These are phyloP conservation scores for Erethizon dorsatum DNA, from an alignment of 2,797 vertebrate genomes.

Conservation along the genomic window DNA sequence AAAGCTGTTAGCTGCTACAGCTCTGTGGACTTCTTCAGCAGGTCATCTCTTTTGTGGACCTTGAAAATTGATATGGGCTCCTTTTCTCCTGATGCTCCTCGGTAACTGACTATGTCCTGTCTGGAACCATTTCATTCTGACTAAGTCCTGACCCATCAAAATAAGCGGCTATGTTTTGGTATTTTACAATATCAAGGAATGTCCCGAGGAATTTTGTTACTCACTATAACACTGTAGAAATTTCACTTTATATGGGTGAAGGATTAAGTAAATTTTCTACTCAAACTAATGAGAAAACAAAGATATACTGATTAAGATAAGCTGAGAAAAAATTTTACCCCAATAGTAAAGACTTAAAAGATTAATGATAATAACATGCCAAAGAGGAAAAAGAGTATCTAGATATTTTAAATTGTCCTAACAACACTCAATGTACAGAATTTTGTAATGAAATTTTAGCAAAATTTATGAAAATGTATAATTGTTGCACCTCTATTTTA, in stretches of 20 bases:
- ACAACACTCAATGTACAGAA: background rate
- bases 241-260: background rate
- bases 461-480: background rate
- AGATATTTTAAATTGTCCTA: background rate
- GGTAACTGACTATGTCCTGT: background rate
- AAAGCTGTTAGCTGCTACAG: too few relatives aligned
- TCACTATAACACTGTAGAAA: background rate
- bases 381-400: background rate
- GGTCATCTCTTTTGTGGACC: background rate
- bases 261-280: background rate
- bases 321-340: too few relatives aligned
- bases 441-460: background rate
- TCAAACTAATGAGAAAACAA: background rate
- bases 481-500: background rate
- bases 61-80: background rate
- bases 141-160: background rate
- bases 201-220: background rate
- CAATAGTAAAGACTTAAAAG: too few relatives aligned
- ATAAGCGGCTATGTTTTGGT: background rate
- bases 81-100: background rate
- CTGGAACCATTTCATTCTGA: background rate
- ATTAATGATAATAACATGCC: too few relatives aligned
- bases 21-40: background rate
- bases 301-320: too few relatives aligned
- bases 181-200: background rate